Percentiles rank a stretch among this genome's conserved stretches.
Conservation (phyloP, 2,888 invertebrate species). For the Villa cingulata region DNA sequence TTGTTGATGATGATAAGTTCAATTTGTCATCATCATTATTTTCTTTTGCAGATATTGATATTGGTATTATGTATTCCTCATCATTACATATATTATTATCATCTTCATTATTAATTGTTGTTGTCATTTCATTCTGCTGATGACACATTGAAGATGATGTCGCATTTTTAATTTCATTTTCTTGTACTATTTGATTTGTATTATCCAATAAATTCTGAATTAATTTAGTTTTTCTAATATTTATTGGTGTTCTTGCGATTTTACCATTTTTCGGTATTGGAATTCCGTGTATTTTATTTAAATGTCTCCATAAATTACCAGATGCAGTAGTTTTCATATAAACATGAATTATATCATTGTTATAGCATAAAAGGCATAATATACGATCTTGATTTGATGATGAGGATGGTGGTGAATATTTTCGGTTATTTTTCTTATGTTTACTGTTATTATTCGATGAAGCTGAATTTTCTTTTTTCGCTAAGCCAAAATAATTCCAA, state of each 20-base stretch:
- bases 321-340: constrained; percentile 15
- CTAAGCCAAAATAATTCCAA: constrained; percentile 7
- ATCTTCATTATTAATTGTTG: too few species aligned
- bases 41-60: too few species aligned
- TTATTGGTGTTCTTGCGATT: too few species aligned
- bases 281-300: constrained; percentile 14
- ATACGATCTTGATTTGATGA: constrained; percentile 13
- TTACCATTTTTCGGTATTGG: constrained; percentile 13
- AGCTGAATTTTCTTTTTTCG: constrained; percentile 2
- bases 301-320: constrained; percentile 15
- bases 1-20: too few species aligned
- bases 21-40: too few species aligned
- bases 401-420: too few species aligned
- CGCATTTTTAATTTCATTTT: too few species aligned
- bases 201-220: background rate
- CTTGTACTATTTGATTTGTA: background rate
- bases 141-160: too few species aligned
- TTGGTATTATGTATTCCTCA: too few species aligned
- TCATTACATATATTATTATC: background rate
- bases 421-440: too few species aligned
- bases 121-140: too few species aligned
- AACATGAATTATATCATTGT: constrained; percentile 13
- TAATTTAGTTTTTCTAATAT: constrained; percentile 10
- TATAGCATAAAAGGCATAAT: constrained; percentile 14
- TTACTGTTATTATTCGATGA: background rate